Evolutionary conservation across 2,888 invertebrate genomes (phyloP).

Genomic region (Calameuta pallipes): DNA sequence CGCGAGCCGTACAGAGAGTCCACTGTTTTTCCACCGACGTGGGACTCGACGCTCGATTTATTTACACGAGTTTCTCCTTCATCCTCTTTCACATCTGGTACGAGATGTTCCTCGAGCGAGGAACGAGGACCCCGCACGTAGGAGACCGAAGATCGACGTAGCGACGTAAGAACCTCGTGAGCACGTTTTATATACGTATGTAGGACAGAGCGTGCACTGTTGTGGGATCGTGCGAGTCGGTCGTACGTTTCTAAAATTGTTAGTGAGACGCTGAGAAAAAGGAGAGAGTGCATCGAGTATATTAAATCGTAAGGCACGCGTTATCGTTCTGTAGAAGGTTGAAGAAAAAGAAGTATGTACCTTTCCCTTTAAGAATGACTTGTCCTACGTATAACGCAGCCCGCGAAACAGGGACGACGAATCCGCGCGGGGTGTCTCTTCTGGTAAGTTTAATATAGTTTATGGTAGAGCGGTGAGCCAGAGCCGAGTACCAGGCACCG

Average conservation of each 20-base stretch:
- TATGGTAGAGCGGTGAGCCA: no score
- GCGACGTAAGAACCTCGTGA: no score
- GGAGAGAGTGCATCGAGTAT: not conserved
- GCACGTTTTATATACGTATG: constrained; percentile 24
- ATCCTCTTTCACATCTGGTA: not conserved
- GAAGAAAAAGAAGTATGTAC: no score
- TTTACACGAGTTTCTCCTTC: constrained; percentile 34
- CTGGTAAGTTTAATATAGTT: no score
- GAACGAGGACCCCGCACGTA: not conserved
- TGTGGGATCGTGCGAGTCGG: not conserved
- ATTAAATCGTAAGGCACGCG: no score
- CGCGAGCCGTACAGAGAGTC: constrained; percentile 14
- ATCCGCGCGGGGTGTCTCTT: no score
- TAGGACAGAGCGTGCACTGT: constrained; percentile 46
- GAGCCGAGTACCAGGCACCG: no score
- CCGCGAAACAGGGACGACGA: no score
- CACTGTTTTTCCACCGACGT: constrained; percentile 20
- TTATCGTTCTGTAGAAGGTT: no score
- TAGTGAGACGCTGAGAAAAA: not conserved
- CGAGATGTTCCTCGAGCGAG: not conserved
- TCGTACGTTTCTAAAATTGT: no score
- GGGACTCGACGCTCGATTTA: constrained; percentile 34
- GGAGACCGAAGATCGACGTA: not conserved
- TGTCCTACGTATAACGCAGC: no score
- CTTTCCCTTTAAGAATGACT: no score